These are phyloP conservation scores for Synodontis membranacea DNA, from an alignment of 2,113 vertebrate genomes.

Conservation along the genomic window DNA sequence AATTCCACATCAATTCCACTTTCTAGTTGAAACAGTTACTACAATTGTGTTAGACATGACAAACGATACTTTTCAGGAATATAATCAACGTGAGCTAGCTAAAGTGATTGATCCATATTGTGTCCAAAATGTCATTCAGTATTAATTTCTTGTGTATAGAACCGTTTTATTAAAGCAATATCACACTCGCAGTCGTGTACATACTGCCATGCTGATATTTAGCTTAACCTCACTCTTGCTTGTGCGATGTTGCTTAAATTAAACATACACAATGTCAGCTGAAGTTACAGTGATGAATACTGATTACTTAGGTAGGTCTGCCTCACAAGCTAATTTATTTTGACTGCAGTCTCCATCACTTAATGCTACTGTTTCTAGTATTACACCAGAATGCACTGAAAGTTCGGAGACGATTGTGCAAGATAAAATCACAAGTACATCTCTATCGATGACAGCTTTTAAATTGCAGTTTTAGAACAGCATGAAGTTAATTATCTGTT, in stretches of 20 bases:
- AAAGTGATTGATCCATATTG: too few relatives aligned
- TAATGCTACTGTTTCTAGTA: not conserved
- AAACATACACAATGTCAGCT: not conserved
- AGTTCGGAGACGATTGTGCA: not conserved
- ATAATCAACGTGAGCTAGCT: not conserved
- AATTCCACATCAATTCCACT: not conserved
- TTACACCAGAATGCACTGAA: not conserved
- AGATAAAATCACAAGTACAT: not conserved
- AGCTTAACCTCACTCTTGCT: too few relatives aligned
- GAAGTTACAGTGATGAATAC: not conserved
- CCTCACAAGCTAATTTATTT: not conserved
- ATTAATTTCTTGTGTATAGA: too few relatives aligned
- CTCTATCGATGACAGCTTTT: not conserved
- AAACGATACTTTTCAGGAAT: not conserved
- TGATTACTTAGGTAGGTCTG: not conserved
- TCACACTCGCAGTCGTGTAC: too few relatives aligned
- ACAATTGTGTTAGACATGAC: not conserved
- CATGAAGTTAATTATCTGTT: conserved; percentile 12
- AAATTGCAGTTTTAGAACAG: not conserved
- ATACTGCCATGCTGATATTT: too few relatives aligned
- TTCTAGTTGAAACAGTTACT: not conserved
- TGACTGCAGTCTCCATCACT: not conserved
- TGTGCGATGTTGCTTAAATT: not conserved
- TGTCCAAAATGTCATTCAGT: too few relatives aligned
- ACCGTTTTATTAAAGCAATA: too few relatives aligned